A percentile compares a stretch with the other conserved stretches of the same genome.
phyloP scores from a whole-genome alignment of 2,797 vertebrate genomes.

The Fistularia tabacaria region DNA sequence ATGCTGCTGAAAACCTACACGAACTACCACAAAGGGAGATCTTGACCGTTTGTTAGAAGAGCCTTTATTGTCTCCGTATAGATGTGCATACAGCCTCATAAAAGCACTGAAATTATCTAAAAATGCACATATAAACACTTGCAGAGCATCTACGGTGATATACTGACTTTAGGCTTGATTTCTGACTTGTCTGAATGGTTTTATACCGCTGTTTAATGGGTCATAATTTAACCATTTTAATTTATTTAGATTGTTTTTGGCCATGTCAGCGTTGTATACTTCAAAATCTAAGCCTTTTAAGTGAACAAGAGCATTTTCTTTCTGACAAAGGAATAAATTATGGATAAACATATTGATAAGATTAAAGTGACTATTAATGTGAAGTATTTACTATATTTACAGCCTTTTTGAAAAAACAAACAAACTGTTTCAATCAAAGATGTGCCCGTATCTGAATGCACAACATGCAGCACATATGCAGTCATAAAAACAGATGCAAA shows the following conservation, averaged over 20 bases:
- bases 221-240: constrained; percentile 7
- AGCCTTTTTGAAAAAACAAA: constrained; percentile 5
- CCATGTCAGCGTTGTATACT: constrained; percentile 6
- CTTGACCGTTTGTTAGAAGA: constrained; percentile 13
- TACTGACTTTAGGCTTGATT: constrained; percentile 22
- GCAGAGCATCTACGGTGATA: constrained; percentile 5
- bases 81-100: constrained; percentile 30
- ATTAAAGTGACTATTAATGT: neutral
- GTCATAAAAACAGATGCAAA: constrained; percentile 20
- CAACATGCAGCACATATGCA: constrained; percentile 12
- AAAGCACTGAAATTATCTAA: constrained; percentile 40
- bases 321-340: neutral
- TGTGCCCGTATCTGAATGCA: constrained; percentile 10
- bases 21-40: constrained; percentile 23
- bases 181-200: constrained; percentile 12
- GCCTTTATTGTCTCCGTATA: constrained; percentile 17
- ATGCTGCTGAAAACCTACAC: constrained; percentile 14
- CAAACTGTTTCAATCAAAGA: constrained; percentile 10
- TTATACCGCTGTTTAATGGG: constrained; percentile 9
- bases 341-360: constrained; percentile 11
- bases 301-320: neutral
- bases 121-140: constrained; percentile 2
- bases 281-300: constrained; percentile 6
- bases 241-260: constrained; percentile 17
- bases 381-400: constrained; percentile 4